Base-by-base conservation (phyloP, 2,888 invertebrate species). In the Malacosoma neustria region DNA sequence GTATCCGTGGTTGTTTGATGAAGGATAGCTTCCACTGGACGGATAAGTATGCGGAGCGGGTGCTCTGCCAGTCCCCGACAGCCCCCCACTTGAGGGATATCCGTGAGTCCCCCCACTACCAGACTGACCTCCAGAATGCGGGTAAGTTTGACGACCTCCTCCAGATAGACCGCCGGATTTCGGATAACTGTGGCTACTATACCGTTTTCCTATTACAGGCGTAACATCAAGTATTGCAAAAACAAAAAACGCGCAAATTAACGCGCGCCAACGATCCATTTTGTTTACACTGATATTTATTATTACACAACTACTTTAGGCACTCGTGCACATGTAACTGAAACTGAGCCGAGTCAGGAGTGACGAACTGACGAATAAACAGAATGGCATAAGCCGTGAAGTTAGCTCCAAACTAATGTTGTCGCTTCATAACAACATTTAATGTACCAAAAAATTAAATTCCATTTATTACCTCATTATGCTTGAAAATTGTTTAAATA, bases 171-270 rank as follows among this genome's bases (percentile, higher is more conserved):
- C 63, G n/a, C 63, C 62, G 1, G 64, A 61, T 38, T 51, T 54
- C 5, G 74, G 69, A 48, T 73, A 68, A 37, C 57, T 52, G 41
- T 66, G 68, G 29, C 59, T 3, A 22, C 47, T 41, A 46, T 44
- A 48, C 45, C 52, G 53, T 46, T 49, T 55, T 9, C 61, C 58
- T 13, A 39, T 43, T 38, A 54, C 58, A 5, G 61, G 53, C 30
- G 55, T 52, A 30, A 34, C 31, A 31, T 38, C 34, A 5, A 38
- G 34, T 13, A 38, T 22, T 12, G 34, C 56, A 51, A 76, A 38
- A 44, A 73, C 51, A 44, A 71, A 39, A 40, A 70, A 40, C 35
- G 64, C 62, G 48, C 65, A 70, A 40, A 75, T 51, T 31, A 75
- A 51, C 46, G 56, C 58, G 52, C 59, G 64, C 49, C 57, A 57